Percentiles rank a stretch among this genome's conserved stretches.
Evolutionary conservation across 1,140 invertebrate genomes (phyloP).

Genomic region (Conus ventricosus): DNA sequence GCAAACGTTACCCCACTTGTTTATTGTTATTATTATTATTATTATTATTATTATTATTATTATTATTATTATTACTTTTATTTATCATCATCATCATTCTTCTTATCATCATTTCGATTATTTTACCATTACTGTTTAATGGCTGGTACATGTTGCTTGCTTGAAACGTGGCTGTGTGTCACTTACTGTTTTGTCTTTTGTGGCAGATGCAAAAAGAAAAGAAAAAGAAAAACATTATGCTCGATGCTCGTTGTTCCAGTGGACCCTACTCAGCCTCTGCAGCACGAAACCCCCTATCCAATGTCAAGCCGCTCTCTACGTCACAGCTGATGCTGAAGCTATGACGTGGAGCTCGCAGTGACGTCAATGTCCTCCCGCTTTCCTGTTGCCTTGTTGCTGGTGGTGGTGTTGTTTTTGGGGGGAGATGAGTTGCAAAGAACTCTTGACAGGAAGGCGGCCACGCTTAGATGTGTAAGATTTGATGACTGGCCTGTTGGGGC

Average conservation of each 20-base stretch:
- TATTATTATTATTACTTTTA: too few relatives aligned
- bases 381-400: neutral
- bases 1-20: too few relatives aligned
- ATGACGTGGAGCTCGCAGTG: neutral
- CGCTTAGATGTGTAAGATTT: neutral
- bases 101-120: too few relatives aligned
- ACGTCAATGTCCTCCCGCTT: slow-evolving; percentile 9
- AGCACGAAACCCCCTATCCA: neutral
- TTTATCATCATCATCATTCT: too few relatives aligned
- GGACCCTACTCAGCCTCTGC: neutral
- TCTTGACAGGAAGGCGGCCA: neutral
- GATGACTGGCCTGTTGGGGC: neutral
- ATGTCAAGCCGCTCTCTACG: slow-evolving; percentile 23
- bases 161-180: too few relatives aligned
- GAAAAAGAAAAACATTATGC: neutral
- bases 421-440: neutral
- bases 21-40: too few relatives aligned
- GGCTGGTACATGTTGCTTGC: too few relatives aligned
- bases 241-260: neutral
- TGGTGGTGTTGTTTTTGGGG: slow-evolving; percentile 13
- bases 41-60: too few relatives aligned
- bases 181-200: too few relatives aligned
- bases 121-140: too few relatives aligned
- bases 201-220: too few relatives aligned
- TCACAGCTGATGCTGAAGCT: slow-evolving; percentile 30